These are phyloP conservation scores for Magallana angulata DNA, from an alignment of 1,140 invertebrate genomes.

Conservation along the genomic window DNA sequence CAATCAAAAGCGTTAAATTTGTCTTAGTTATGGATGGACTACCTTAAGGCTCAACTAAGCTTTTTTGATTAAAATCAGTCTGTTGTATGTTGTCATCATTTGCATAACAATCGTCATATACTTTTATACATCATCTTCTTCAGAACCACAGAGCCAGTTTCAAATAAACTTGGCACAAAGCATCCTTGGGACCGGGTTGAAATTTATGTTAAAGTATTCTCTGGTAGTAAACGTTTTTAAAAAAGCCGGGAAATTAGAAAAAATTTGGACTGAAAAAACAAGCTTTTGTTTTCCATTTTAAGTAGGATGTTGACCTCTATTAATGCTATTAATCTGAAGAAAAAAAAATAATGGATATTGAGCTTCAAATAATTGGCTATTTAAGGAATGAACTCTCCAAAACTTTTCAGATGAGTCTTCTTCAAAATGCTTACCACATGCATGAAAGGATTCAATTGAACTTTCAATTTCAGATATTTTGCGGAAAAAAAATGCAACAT, in stretches of 20 bases:
- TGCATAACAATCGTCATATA: slow-evolving; percentile 7
- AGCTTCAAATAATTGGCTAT: slow-evolving; percentile 13
- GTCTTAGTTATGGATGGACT: too few relatives aligned
- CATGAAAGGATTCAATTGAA: slow-evolving; percentile 4
- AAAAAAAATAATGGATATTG: slow-evolving; percentile 17
- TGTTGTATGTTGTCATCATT: slow-evolving; percentile 4
- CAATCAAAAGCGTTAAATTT: too few relatives aligned
- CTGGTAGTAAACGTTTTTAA: slow-evolving; percentile 17
- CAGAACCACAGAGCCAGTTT: slow-evolving; percentile 14
- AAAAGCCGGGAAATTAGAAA: slow-evolving; percentile 7
- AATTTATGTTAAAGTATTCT: slow-evolving; percentile 16
- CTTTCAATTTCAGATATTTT: slow-evolving; percentile 13
- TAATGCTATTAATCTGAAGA: slow-evolving; percentile 13
- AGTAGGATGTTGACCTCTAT: slow-evolving; percentile 20
- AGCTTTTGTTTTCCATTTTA: slow-evolving; percentile 13
- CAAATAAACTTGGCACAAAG: slow-evolving; percentile 3
- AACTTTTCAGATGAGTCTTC: slow-evolving; percentile 17
- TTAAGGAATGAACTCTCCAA: slow-evolving; percentile 12
- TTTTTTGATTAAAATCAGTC: slow-evolving; percentile 13
- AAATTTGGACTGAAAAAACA: slow-evolving; percentile 12
- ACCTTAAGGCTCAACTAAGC: neutral
- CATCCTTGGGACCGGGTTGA: slow-evolving; percentile 12
- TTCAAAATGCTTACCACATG: slow-evolving; percentile 17
- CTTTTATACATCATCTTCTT: slow-evolving; percentile 7
- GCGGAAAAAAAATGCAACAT: neutral